These are phyloP conservation scores for Coelopa frigida DNA, from an alignment of 1,140 invertebrate genomes.

Conservation along the genomic window DNA sequence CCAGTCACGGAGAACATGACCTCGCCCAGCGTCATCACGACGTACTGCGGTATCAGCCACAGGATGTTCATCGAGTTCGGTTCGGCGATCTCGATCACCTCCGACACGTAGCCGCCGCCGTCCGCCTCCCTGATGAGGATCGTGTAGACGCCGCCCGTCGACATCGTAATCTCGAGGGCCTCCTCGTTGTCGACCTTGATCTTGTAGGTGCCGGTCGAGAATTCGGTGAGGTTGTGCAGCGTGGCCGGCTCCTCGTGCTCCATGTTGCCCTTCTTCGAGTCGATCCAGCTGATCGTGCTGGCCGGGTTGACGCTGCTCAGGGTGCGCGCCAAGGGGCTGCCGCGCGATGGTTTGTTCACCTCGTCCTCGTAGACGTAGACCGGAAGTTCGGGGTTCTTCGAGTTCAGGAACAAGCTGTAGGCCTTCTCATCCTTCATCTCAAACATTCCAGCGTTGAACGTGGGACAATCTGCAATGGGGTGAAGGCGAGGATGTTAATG, in stretches of 20 bases:
- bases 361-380: slow-evolving; percentile 21
- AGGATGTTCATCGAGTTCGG: slow-evolving; percentile 71
- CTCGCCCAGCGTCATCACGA: slow-evolving; percentile 72
- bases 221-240: slow-evolving; percentile 30
- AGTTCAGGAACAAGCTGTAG: slow-evolving; percentile 47
- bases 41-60: slow-evolving; percentile 80
- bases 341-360: slow-evolving; percentile 34
- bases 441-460: background rate
- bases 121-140: slow-evolving; percentile 41
- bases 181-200: slow-evolving; percentile 32
- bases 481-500: no score
- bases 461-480: slow-evolving; percentile 10
- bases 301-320: slow-evolving; percentile 21
- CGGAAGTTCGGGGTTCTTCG: slow-evolving; percentile 3
- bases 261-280: slow-evolving; percentile 14
- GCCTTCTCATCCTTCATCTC: slow-evolving; percentile 15
- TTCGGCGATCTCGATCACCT: slow-evolving; percentile 48
- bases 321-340: slow-evolving; percentile 25
- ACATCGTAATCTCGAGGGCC: slow-evolving; percentile 32
- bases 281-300: slow-evolving; percentile 17
- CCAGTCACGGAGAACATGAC: slow-evolving; percentile 90
- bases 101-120: background rate
- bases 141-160: slow-evolving; percentile 55
- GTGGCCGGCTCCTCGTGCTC: slow-evolving; percentile 17
- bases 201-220: slow-evolving; percentile 46